Evolutionary conservation across 2,888 invertebrate genomes (phyloP).

Genomic region (Lepas anatifera): DNA sequence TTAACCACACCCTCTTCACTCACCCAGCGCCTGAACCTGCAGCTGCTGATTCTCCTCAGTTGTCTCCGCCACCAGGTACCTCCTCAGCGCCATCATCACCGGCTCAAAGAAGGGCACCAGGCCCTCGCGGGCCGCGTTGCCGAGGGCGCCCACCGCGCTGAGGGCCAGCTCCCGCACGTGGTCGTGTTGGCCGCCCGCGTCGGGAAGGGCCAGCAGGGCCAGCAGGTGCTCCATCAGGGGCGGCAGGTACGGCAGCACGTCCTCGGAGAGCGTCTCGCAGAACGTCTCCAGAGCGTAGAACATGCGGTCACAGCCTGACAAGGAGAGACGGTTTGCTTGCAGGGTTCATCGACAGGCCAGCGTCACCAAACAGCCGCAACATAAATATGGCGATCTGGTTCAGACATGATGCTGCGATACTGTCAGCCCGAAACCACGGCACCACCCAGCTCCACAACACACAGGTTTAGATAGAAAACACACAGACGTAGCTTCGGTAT

Average conservation of each 20-base stretch:
- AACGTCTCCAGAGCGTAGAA: conserved; percentile 70
- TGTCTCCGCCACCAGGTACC: conserved; percentile 42
- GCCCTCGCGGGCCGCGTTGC: conserved; percentile 53
- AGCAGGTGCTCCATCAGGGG: conserved; percentile 57
- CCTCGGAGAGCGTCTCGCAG: conserved; percentile 60
- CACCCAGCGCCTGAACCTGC: conserved; percentile 55
- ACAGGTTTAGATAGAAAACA: too few species aligned
- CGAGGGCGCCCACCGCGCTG: conserved; percentile 52
- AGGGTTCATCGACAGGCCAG: too few species aligned
- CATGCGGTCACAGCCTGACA: conserved; percentile 54
- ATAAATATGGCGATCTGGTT: too few species aligned
- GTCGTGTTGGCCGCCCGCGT: conserved; percentile 29
- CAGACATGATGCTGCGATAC: too few species aligned
- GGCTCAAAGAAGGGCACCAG: conserved; percentile 57
- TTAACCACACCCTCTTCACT: conserved; percentile 23
- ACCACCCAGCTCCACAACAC: too few species aligned
- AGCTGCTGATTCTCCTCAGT: conserved; percentile 30
- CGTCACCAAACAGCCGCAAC: too few species aligned
- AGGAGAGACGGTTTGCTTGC: too few species aligned
- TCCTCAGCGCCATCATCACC: conserved; percentile 50
- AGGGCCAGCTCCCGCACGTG: conserved; percentile 54
- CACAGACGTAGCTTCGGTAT: too few species aligned
- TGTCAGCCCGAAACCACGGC: too few species aligned
- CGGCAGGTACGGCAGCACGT: conserved; percentile 56
- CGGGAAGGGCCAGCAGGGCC: conserved; percentile 42